Base-by-base conservation (phyloP, 2,888 invertebrate genomes). In the Agapostemon virescens region DNA sequence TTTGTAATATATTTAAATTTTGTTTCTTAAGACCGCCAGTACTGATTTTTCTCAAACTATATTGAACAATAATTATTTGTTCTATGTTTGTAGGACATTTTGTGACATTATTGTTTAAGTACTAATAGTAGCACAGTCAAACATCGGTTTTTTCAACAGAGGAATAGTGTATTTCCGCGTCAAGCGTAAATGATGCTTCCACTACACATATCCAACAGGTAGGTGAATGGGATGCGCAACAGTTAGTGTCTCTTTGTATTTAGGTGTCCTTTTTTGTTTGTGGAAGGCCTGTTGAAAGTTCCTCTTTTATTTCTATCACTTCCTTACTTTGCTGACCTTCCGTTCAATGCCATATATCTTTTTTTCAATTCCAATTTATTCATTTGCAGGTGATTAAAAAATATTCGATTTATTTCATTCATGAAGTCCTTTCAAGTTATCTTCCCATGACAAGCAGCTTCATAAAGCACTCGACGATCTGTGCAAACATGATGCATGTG, bases 221-320 rank as follows among this genome's bases (percentile, higher is more conserved):
- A 61, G 61, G 33, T 61, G 61, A 61, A 61, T 61, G 33, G 33
- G 61, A 61, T 61, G 61, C 61, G 61, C 61, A 61, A 61, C 61
- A 61, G 61, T 61, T 61, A 61, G 33, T 61, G 61, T 61, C 61
- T 61, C 61, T 61, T 61, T 61, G 61, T 61, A 61, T 61, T 33
- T 61, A 9, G 17, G 20, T 20, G 30, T 20, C 4, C 33, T 20
- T 61, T 58, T 33, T 61, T 61, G 61, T 61, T 61, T 61, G 33
- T 11, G 33, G 2, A 61, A 33, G 33, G 61, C 33, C 33, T 33
- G 20, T 20, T 20, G 33, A 11, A 61, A 20, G 33, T 33, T 33
- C 33, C 20, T 33, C 20, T 33, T 5, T 30, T 20, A 7, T 7
- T 30, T 58, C 30, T 30, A 20, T 30, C 26, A 23, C 30, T 58